Base-by-base conservation (phyloP, 2,888 invertebrate species). In the Acrobasis repandana region DNA sequence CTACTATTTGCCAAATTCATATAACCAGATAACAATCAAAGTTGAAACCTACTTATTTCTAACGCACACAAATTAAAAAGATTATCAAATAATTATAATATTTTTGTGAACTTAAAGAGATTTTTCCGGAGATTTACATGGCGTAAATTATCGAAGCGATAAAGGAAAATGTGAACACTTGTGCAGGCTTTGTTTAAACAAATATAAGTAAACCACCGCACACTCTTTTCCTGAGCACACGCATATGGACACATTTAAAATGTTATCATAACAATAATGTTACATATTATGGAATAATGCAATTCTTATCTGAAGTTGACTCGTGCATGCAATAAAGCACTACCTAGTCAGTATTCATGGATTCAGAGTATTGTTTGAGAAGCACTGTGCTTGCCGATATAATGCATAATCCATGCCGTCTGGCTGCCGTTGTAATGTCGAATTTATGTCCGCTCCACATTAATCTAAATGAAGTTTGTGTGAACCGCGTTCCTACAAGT, bases 391-490 rank as follows among this genome's bases (percentile, higher is more conserved):
- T 72, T 74, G 74, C 68, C 69, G 69, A 73, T 76, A 72, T 78
- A 79, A 81, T 84, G 78, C 80, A 84, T 83, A 82, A 81, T 80
- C 74, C 66, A 83, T 69, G 64, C 64, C 67, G 76, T 75, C 73
- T 72, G 71, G 69, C 71, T 65, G 76, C 69, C 69, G 64, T 63
- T 68, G 71, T 71, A 68, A 67, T 69, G 74, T 74, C 74, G 74
- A 77, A 82, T 81, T 73, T 81, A 81, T 76, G 70, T 65, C 54
- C 61, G 61, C 67, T 66, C 67, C 70, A 64, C 68, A 72, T 71
- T 71, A 73, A 74, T 51, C 51, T 59, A 52, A 58, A 49, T 58
- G 16, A 59, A 43, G 34, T 58, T 58, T 59, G 18, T 38, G 46
- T 43, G 50, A 51, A 52, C 43, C 51, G 51, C 48, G 50, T 38